Evolutionary conservation across 2,888 invertebrate species (phyloP).

Genomic region (Megastigmus dorsalis): DNA sequence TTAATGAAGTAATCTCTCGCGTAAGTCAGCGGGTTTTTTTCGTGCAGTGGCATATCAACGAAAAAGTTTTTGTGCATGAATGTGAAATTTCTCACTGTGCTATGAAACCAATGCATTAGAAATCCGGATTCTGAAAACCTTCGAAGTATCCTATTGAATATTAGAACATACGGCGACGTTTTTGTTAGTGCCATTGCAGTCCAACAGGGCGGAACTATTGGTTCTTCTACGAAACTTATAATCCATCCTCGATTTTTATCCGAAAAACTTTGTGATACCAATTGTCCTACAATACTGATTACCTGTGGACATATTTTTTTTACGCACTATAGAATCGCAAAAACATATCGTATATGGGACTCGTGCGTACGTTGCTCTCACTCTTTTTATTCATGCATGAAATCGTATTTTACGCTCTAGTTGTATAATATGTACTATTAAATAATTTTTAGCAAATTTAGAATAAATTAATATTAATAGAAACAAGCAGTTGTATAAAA

Average conservation of each 20-base stretch:
- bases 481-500: too few species aligned
- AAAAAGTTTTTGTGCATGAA: constrained; percentile 3
- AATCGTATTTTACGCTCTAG: too few species aligned
- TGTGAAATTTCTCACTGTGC: constrained; percentile 10
- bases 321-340: not conserved
- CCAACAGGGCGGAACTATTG: constrained; percentile 23
- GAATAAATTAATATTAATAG: too few species aligned
- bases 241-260: constrained; percentile 23
- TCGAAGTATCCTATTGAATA: constrained; percentile 7
- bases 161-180: constrained; percentile 1
- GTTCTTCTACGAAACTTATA: constrained; percentile 27
- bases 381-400: too few species aligned
- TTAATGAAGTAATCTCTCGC: not conserved
- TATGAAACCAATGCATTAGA: not conserved
- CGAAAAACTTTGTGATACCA: constrained; percentile 10
- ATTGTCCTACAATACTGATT: not conserved
- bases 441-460: too few species aligned
- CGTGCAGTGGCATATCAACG: not conserved
- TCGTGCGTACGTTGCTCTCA: too few species aligned
- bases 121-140: constrained; percentile 26
- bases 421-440: too few species aligned
- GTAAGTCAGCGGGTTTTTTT: too few species aligned
- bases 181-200: constrained; percentile 21
- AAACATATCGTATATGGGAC: too few species aligned
- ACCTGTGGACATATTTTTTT: not conserved